Evolutionary conservation across 2,113 vertebrate species (phyloP), one percentile per base, ranked within the genome.

Genomic region (Menidia beryllina): DNA sequence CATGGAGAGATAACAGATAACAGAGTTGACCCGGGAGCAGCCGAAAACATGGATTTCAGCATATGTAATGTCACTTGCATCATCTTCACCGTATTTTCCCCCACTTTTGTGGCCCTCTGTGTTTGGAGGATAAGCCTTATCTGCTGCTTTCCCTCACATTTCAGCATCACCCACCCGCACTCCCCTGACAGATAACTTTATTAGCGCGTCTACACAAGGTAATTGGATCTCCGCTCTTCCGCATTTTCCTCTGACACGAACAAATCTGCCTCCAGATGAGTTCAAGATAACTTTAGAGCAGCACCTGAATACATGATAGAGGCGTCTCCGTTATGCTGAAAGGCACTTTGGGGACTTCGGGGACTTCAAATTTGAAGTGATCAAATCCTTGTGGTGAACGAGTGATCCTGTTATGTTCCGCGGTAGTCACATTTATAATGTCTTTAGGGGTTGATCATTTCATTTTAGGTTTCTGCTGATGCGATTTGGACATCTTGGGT

Each of bases 171-270:
- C 54, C 69, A 54, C 77, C 56, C 41, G 67, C 67, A 75, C 72
- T 47, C 56, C 27, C 62, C 17, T 38, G 52, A 24, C 50, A 45
- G 53, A 72, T 56, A 60, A 72, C 14, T 57, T 74, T 54, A 82
- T 83, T 65, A 62, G 26, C 55, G 10, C 30, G 51, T 14, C 75
- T 72, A 60, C 63, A 52, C 55, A 0, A 24, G 34, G 56, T 81
- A 78, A 85, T 78, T 79, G 77, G 72, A 77, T 69, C 23, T 45
- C 1, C 6, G 27, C 49, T 59, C 76, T 65, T 49, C n/a, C 27
- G 45, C 38, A 26, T 72, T 72, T 70, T 17, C 17, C 45, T 68
- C 50, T 4, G 15, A 20, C 8, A 34, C 36, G 60, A 79, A 78
- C 43, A 55, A 47, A 84, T 77, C 49, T 67, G n/a, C n/a, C 48